Evolutionary conservation across 2,888 invertebrate genomes (phyloP).

Genomic region (Lochmaea crataegi): DNA sequence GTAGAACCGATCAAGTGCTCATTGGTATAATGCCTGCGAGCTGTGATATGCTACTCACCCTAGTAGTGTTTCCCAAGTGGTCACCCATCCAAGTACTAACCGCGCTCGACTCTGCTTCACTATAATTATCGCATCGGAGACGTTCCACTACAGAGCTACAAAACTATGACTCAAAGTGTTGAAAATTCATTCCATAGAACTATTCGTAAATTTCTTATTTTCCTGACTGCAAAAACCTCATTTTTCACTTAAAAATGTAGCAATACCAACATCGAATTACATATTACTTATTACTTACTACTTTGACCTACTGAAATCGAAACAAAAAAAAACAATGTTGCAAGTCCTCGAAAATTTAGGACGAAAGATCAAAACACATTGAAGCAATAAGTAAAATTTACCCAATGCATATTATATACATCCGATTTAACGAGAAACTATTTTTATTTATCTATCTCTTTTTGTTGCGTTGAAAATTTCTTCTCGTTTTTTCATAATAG

Average conservation of each 20-base stretch:
- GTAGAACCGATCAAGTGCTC: no score
- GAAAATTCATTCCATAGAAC: no score
- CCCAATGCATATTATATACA: constrained; percentile 49
- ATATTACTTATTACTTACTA: constrained; percentile 1
- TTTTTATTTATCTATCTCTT: constrained; percentile 51
- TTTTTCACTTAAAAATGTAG: constrained; percentile 15
- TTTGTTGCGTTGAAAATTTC: constrained; percentile 40
- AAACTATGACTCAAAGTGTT: no score
- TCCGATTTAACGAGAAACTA: constrained; percentile 47
- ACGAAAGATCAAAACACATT: constrained; percentile 47
- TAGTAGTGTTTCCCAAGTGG: no score
- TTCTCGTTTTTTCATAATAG: background rate
- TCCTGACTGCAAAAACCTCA: constrained; percentile 7
- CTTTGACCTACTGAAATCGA: constrained; percentile 31
- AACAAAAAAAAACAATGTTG: constrained; percentile 33
- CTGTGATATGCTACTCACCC: no score
- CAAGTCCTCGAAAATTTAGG: constrained; percentile 49
- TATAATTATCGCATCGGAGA: no score
- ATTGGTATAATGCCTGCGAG: no score
- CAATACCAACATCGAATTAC: constrained; percentile 12
- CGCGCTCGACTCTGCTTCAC: no score
- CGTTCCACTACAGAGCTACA: no score
- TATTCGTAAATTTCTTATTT: no score
- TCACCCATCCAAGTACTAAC: no score
- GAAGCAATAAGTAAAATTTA: constrained; percentile 55